Evolutionary conservation across 2,113 vertebrate species (phyloP).

Genomic region (Excalfactoria chinensis): DNA sequence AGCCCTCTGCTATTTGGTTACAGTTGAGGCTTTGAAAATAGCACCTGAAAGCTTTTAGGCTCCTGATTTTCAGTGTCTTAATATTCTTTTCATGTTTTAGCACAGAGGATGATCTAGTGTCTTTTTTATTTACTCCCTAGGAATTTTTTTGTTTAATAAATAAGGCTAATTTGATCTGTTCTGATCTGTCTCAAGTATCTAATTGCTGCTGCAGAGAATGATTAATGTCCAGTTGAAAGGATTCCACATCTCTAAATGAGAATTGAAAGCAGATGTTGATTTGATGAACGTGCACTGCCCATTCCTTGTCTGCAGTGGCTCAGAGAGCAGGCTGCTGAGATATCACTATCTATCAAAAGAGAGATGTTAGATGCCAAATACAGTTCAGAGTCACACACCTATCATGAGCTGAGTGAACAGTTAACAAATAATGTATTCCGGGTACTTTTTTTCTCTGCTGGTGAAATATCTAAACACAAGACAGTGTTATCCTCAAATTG

Average conservation of each 20-base stretch:
- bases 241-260: constrained; percentile 67
- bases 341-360: constrained; percentile 61
- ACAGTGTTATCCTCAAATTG: background rate
- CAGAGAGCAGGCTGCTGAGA: constrained; percentile 54
- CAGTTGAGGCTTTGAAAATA: constrained; percentile 26
- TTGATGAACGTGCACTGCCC: constrained; percentile 67
- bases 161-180: constrained; percentile 63
- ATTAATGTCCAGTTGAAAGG: constrained; percentile 76
- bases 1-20: constrained; percentile 34
- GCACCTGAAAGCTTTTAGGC: constrained; percentile 32
- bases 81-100: constrained; percentile 2
- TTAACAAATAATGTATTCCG: constrained; percentile 50
- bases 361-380: constrained; percentile 62
- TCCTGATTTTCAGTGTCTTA: background rate
- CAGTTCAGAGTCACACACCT: constrained; percentile 52
- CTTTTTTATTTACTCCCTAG: background rate
- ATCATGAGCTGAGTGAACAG: constrained; percentile 29
- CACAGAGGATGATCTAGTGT: background rate
- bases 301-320: constrained; percentile 40
- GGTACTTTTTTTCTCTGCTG: constrained; percentile 16
- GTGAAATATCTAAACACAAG: background rate
- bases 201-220: constrained; percentile 67
- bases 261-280: constrained; percentile 76
- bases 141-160: constrained; percentile 44
- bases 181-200: constrained; percentile 56